phyloP scores from a whole-genome alignment of 2,113 vertebrate genomes.

The Coturnix japonica region DNA sequence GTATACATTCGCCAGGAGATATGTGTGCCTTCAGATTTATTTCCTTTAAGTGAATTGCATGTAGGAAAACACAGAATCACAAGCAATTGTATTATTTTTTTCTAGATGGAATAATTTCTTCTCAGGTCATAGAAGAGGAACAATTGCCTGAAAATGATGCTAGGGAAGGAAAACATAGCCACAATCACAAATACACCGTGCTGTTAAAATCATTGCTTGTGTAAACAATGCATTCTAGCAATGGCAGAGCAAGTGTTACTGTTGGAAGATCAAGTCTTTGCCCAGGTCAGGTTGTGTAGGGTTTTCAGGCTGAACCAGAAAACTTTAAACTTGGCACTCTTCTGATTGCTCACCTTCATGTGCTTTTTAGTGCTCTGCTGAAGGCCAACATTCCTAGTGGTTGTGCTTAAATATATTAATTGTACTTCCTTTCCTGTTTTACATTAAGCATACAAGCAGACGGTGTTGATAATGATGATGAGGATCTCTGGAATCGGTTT shows the following conservation, averaged over 20 bases:
- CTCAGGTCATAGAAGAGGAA: neutral
- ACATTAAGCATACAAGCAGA: neutral
- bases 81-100: neutral
- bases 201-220: neutral
- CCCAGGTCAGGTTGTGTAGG: neutral
- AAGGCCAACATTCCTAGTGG: neutral
- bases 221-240: neutral
- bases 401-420: neutral
- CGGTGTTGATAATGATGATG: neutral
- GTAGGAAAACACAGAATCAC: neutral
- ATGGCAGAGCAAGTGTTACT: neutral
- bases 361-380: neutral
- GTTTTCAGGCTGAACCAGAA: neutral
- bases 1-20: neutral
- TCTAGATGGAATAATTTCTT: slow-evolving; percentile 25
- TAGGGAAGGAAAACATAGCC: neutral
- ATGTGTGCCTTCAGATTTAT: neutral
- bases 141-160: neutral
- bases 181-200: neutral
- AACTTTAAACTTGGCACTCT: neutral
- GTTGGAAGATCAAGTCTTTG: neutral
- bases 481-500: slow-evolving; percentile 23
- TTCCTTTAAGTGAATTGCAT: neutral
- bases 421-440: neutral
- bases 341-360: neutral